Evolutionary conservation across 2,113 vertebrate genomes (phyloP), one percentile per base, ranked within the genome.

Genomic region (Mugil cephalus): DNA sequence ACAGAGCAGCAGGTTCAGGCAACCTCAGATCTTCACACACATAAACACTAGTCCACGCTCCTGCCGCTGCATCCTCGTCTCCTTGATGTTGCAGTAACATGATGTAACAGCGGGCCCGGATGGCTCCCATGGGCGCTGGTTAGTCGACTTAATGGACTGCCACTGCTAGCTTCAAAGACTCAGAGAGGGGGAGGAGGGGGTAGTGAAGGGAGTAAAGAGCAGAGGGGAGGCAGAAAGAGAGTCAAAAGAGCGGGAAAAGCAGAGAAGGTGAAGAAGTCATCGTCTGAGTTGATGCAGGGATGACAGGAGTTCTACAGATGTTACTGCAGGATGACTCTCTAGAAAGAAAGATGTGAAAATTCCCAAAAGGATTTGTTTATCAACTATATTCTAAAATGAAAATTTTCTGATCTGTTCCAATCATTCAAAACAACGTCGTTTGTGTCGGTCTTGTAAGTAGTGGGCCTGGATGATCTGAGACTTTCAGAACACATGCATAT

Each of bases 31-130:
- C 46, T 77, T 45, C 74, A 62, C 62, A 10, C 63, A 39, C 30
- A 30, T 34, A 13, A 35, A 30, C 36, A 30, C 15, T 8, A 43
- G 61, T 47, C 34, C 69, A 51, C 40, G 50, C 39, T 14, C 43
- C 69, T 45, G 60, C 76, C 43, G 18, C 68, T 13, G 21, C 53
- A 10, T 9, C 42, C 80, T 63, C 19, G 18, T 12, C 68, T 0
- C 72, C 86, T 88, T 89, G 81, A 90, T 88, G 83, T 86, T 88
- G 73, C 79, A 52, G 62, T 76, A 75, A 75, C 67, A 54, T 60
- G 83, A 75, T 73, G 83, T 80, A 82, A 82, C 74, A 68, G 71
- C 34, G 10, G 63, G 69, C 72, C 63, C 0, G 54, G 46, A 42
- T 47, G 58, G 39, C 76, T 89, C 86, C 77, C 84, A 3, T 8